phyloP scores from a whole-genome alignment of 2,113 vertebrate species.

The Brachirus orientalis region DNA sequence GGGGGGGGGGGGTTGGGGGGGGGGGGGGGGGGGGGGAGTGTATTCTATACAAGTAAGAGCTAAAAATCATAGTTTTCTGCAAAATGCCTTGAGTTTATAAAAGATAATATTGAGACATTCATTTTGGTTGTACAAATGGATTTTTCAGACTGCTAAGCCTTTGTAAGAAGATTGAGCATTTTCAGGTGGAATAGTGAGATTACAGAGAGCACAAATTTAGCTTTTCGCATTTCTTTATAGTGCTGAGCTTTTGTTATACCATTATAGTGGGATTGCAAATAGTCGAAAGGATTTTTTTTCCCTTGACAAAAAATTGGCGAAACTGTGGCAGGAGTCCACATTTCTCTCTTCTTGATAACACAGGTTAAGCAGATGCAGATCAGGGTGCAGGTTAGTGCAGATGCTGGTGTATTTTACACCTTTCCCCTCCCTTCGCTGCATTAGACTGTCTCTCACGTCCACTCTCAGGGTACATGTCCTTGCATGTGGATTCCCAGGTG shows the following conservation, averaged over 20 bases:
- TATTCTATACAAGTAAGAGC: not conserved
- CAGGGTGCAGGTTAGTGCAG: constrained; percentile 48
- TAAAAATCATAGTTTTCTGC: not conserved
- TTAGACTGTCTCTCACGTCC: too few relatives aligned
- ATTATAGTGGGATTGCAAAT: constrained; percentile 22
- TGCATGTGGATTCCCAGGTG: not conserved
- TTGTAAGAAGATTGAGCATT: constrained; percentile 51
- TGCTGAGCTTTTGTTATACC: constrained; percentile 22
- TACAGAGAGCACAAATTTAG: constrained; percentile 22
- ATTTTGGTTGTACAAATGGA: constrained; percentile 52
- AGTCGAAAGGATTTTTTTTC: constrained; percentile 7
- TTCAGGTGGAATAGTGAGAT: constrained; percentile 62
- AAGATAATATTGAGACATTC: constrained; percentile 31
- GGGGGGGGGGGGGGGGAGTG: not conserved
- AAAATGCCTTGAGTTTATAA: constrained; percentile 32
- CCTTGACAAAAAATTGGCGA: not conserved
- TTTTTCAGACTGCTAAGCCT: constrained; percentile 50
- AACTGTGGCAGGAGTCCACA: constrained; percentile 18
- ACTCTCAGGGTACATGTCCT: not conserved
- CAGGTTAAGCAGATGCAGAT: not conserved
- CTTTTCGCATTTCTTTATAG: constrained; percentile 34
- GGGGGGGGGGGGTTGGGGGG: not conserved
- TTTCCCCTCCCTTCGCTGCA: not conserved
- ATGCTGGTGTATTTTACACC: constrained; percentile 24
- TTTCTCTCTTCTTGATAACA: constrained; percentile 44